Evolutionary conservation across 2,113 vertebrate genomes (phyloP).

Genomic region (Bubalus kerabau): DNA sequence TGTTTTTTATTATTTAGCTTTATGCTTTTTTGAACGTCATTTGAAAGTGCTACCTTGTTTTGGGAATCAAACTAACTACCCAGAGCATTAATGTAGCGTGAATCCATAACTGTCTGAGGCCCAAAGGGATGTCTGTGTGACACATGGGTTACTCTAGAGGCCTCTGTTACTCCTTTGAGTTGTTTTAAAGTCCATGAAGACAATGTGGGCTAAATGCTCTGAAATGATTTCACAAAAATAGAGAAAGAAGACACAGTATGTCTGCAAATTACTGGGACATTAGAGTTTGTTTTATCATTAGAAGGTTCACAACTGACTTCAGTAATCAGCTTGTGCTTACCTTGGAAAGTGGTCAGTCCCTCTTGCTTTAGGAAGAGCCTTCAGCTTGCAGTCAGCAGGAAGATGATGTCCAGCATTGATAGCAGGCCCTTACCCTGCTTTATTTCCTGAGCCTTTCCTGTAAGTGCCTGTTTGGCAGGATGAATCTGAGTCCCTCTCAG

Average conservation of each 20-base stretch:
- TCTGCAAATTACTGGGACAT: neutral
- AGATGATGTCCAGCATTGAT: neutral
- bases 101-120: constrained; percentile 64
- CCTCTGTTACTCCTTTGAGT: constrained; percentile 39
- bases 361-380: neutral
- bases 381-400: neutral
- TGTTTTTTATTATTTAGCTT: neutral
- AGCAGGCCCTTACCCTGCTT: neutral
- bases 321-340: neutral
- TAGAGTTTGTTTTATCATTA: neutral
- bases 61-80: constrained; percentile 64
- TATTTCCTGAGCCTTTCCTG: neutral
- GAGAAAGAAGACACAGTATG: neutral
- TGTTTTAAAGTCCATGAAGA: constrained; percentile 53
- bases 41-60: constrained; percentile 69
- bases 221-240: neutral
- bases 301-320: neutral
- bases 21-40: constrained; percentile 54
- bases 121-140: constrained; percentile 65
- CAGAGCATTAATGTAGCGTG: constrained; percentile 69
- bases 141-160: constrained; percentile 58
- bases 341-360: neutral
- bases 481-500: neutral
- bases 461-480: neutral
- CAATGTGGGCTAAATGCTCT: constrained; percentile 39